A percentile compares a stretch with the other conserved stretches of the same genome.
Evolutionary conservation across 2,797 vertebrate species (phyloP).

Genomic region (Lophura swinhoii): DNA sequence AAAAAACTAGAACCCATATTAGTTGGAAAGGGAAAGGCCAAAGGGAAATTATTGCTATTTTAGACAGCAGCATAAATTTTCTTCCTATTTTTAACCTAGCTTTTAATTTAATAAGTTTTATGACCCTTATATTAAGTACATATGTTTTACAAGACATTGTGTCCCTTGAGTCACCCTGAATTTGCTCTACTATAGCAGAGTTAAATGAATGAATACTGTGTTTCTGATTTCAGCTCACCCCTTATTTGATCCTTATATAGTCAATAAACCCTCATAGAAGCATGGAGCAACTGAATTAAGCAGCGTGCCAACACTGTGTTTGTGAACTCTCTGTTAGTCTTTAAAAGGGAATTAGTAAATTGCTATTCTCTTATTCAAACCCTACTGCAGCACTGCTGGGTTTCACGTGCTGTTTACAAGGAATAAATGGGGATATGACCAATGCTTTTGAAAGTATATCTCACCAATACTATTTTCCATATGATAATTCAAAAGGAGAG

Average conservation of each 20-base stretch:
- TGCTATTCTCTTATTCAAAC: conserved; percentile 33
- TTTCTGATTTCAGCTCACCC: conserved; percentile 78
- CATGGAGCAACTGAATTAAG: conserved; percentile 40
- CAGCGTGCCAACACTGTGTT: conserved; percentile 50
- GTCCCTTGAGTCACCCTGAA: conserved; percentile 93
- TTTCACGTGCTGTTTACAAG: background rate
- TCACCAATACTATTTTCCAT: background rate
- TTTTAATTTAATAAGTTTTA: conserved; percentile 99
- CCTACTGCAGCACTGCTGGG: background rate
- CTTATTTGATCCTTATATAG: conserved; percentile 76
- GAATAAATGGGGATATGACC: background rate
- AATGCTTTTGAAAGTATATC: background rate
- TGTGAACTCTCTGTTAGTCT: conserved; percentile 18
- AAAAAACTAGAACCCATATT: conserved; percentile 62
- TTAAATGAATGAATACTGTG: conserved; percentile 82
- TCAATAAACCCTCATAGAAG: conserved; percentile 60
- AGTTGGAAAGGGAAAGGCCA: conserved; percentile 79
- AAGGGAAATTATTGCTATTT: conserved; percentile 88
- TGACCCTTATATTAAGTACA: conserved; percentile 96
- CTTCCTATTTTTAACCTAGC: conserved; percentile 96
- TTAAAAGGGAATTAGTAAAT: conserved; percentile 61
- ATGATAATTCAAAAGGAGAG: background rate
- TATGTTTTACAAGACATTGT: conserved; percentile 96
- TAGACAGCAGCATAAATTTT: conserved; percentile 95
- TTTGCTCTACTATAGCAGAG: conserved; percentile 81